Evolutionary conservation across 2,797 vertebrate genomes (phyloP).

Genomic region (Sebastes matsubarae): DNA sequence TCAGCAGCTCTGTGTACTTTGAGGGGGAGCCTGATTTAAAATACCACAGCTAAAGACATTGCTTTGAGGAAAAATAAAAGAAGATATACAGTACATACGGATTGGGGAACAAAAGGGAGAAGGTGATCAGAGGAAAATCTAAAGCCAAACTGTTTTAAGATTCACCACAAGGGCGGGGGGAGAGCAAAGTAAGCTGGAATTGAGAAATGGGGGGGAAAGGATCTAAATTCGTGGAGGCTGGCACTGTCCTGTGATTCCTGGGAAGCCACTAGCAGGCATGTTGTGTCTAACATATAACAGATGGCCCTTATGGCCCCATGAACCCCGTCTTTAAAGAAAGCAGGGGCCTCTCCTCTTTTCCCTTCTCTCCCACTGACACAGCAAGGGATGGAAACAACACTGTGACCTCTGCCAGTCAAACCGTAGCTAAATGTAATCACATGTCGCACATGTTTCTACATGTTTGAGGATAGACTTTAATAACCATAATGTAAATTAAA

Average conservation of each 20-base stretch:
- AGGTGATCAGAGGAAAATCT: neutral
- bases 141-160: neutral
- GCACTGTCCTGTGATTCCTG: constrained; percentile 64
- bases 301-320: constrained; percentile 61
- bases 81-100: neutral
- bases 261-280: constrained; percentile 72
- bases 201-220: neutral
- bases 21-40: constrained; percentile 17
- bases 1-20: constrained; percentile 14
- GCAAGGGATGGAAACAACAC: constrained; percentile 61
- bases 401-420: constrained; percentile 46
- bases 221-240: constrained; percentile 48
- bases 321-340: constrained; percentile 46
- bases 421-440: constrained; percentile 32
- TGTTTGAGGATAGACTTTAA: neutral
- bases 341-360: constrained; percentile 33
- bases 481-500: neutral
- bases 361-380: constrained; percentile 34
- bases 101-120: neutral
- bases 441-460: neutral
- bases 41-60: constrained; percentile 4
- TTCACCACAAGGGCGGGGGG: neutral
- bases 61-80: neutral
- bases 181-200: neutral
- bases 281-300: constrained; percentile 79